Evolutionary conservation across 2,888 invertebrate species (phyloP), one percentile per base, ranked within the genome.

Genomic region (Zelleria hepariella): DNA sequence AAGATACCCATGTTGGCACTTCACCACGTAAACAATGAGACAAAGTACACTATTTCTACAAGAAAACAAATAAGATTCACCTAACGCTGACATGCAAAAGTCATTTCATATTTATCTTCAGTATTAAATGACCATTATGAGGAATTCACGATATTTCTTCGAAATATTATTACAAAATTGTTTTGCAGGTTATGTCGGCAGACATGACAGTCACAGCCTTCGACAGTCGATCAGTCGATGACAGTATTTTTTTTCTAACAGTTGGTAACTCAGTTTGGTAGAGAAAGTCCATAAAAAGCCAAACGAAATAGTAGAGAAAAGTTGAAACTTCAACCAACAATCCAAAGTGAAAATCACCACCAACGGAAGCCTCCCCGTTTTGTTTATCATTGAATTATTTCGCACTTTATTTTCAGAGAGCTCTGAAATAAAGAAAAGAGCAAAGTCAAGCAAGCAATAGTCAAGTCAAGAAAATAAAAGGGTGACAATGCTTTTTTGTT

Each of bases 1-100:
- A 99, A 89, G 78, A 99, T 99, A 70, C 99, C 99, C 99, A 99
- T 99, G 74, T 52, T 51, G 8, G 47, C n/a, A 27, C 15, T 32
- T 55, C 10, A 55, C 15, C 51, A 58, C 27, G 58, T 58, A 58
- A 51, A 58, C 58, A 58, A 32, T 20, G 26, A 6, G 10, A 5
- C 25, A 53, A 24, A 53, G 8, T 2, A 15, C 21, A 21, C 1
- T 52, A 24, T 23, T 21, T 2, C 55, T 20, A 55, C 5, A 32
- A 27, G 8, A 20, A 1, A 51, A 42, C 32, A 42, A 42, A 42
- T 15, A 5, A 2, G 32, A 42, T 42, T 42, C 32, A 42, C 10
- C 32, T 42, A 42, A 42, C 32, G 27, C 55, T 32, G 20, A 8
- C 55, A 15, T 10, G 15, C 21, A 8, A 7, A 32, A 27, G 32